Conservation (phyloP, 2,797 vertebrate genomes). For the Gila robusta region DNA sequence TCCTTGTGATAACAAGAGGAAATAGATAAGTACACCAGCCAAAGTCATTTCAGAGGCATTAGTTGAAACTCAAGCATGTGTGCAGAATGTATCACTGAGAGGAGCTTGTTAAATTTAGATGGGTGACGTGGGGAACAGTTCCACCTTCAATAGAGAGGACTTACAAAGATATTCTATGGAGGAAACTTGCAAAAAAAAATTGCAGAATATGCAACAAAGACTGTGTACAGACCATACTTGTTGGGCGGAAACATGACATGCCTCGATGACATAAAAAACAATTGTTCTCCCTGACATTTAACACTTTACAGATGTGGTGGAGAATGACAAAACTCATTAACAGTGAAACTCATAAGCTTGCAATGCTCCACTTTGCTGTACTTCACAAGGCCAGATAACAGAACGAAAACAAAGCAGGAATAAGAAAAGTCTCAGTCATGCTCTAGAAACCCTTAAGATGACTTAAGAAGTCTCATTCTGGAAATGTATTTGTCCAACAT, state of each 20-base stretch:
- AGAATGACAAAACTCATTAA: conserved; percentile 11
- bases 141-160: not conserved
- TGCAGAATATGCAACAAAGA: not conserved
- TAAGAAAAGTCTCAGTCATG: not conserved
- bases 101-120: conserved; percentile 30
- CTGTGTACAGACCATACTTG: not conserved
- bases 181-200: not conserved
- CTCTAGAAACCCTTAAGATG: conserved; percentile 1
- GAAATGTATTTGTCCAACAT: not conserved
- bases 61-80: not conserved
- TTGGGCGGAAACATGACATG: not conserved
- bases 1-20: conserved; percentile 53
- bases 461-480: not conserved
- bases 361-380: not conserved
- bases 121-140: not conserved
- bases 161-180: not conserved
- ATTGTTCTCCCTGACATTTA: conserved; percentile 5
- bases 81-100: conserved; percentile 29
- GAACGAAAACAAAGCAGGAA: not conserved
- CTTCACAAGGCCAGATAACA: not conserved
- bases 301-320: conserved; percentile 2
- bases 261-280: not conserved
- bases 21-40: not conserved
- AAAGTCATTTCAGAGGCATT: conserved; percentile 22
- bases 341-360: not conserved